phyloP scores from a whole-genome alignment of 2,113 vertebrate species.

The Eudyptes chrysolophus region DNA sequence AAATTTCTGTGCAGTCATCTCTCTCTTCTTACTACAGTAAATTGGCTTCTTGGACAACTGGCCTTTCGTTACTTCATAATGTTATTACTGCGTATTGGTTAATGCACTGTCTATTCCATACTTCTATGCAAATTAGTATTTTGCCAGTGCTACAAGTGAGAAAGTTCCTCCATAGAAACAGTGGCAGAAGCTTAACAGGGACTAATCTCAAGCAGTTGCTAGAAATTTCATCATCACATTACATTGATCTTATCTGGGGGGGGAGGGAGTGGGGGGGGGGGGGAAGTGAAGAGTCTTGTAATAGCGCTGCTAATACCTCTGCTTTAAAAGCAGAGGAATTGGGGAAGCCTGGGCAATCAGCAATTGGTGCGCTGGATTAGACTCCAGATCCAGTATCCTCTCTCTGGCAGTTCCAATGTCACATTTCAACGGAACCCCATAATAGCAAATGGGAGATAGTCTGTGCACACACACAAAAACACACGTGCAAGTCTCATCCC shows the following conservation, averaged over 20 bases:
- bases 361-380: neutral
- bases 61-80: neutral
- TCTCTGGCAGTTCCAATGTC: neutral
- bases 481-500: neutral
- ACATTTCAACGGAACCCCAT: neutral
- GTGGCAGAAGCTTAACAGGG: neutral
- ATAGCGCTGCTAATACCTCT: neutral
- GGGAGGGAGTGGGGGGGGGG: too few species aligned
- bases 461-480: neutral
- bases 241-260: neutral
- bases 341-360: neutral
- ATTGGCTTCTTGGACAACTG: neutral
- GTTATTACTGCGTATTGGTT: neutral
- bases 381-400: neutral
- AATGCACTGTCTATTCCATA: neutral
- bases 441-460: neutral
- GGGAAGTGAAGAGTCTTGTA: neutral
- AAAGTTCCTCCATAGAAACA: neutral
- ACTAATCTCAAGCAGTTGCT: neutral
- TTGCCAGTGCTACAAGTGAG: neutral
- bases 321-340: neutral
- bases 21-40: neutral
- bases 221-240: neutral
- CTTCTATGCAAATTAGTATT: neutral
- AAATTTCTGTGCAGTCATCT: neutral